These are phyloP conservation scores for Brachirus orientalis DNA, from an alignment of 2,113 vertebrate genomes.

Conservation along the genomic window DNA sequence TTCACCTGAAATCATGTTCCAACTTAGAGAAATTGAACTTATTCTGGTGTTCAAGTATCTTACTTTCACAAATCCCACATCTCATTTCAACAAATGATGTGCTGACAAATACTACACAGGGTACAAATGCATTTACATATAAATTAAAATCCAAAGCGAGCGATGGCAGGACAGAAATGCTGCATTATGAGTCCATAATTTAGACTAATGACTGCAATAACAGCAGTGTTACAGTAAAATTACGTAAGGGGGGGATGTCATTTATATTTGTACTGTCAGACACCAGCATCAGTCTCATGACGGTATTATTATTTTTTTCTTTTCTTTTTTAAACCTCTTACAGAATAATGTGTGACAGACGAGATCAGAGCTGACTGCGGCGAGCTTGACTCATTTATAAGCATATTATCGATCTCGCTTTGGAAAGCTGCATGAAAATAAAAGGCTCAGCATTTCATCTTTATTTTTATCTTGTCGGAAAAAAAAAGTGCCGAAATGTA, in stretches of 20 bases:
- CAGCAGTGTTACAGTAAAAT: conserved; percentile 56
- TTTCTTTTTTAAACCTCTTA: conserved; percentile 31
- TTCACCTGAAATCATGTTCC: neutral
- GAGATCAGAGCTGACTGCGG: conserved; percentile 21
- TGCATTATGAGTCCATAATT: conserved; percentile 68
- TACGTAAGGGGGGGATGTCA: conserved; percentile 52
- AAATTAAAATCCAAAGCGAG: conserved; percentile 70
- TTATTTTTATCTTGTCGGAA: conserved; percentile 39
- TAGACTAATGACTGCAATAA: conserved; percentile 75
- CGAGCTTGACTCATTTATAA: conserved; percentile 27
- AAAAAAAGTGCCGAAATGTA: neutral
- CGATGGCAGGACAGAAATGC: conserved; percentile 42
- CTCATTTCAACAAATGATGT: conserved; percentile 69
- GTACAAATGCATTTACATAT: conserved; percentile 75
- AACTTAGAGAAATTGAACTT: conserved; percentile 40
- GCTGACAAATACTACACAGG: conserved; percentile 72
- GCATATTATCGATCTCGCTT: conserved; percentile 40
- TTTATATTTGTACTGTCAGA: conserved; percentile 43
- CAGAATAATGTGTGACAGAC: conserved; percentile 4
- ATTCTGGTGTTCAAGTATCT: conserved; percentile 37
- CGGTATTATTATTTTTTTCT: neutral
- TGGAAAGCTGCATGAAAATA: conserved; percentile 10
- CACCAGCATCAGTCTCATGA: conserved; percentile 32
- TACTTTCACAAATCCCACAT: conserved; percentile 54
- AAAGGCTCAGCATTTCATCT: neutral